Percentiles rank a stretch among this genome's conserved stretches.
Evolutionary conservation across 2,797 vertebrate species (phyloP).

Genomic region (Squalus acanthias): DNA sequence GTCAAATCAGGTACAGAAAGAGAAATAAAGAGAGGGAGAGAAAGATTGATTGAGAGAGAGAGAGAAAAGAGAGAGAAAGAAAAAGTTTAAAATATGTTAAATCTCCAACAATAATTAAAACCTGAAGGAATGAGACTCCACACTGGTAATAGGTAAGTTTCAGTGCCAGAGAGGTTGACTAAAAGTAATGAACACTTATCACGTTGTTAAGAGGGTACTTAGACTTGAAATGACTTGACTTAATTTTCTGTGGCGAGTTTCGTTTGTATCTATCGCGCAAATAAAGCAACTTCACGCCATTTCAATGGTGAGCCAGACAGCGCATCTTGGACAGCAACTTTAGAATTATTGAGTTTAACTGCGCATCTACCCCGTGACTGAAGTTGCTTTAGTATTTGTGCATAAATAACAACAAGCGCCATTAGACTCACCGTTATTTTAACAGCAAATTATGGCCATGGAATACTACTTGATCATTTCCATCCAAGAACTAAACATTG

Average conservation of each 20-base stretch:
- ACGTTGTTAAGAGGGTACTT: not conserved
- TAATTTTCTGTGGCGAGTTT: not conserved
- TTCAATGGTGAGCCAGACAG: not conserved
- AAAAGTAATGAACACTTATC: not conserved
- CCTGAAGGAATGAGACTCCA: not conserved
- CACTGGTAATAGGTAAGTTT: not conserved
- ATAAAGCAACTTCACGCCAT: not conserved
- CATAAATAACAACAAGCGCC: not conserved
- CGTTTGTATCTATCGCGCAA: not conserved
- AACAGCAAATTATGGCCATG: not conserved
- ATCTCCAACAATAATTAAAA: not conserved
- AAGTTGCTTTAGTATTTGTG: not conserved
- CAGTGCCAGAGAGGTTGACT: not conserved
- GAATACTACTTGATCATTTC: not conserved
- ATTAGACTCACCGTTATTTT: not conserved
- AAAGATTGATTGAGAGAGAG: not conserved
- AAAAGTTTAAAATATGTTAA: not conserved
- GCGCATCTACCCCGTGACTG: not conserved
- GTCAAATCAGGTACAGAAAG: not conserved
- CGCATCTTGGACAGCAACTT: too few species aligned
- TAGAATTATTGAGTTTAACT: not conserved
- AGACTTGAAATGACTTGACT: not conserved
- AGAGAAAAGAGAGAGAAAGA: not conserved
- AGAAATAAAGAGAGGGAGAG: not conserved
- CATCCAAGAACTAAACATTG: too few species aligned